Evolutionary conservation across 2,113 vertebrate genomes (phyloP).

Genomic region (Coryphaenoides rupestris): DNA sequence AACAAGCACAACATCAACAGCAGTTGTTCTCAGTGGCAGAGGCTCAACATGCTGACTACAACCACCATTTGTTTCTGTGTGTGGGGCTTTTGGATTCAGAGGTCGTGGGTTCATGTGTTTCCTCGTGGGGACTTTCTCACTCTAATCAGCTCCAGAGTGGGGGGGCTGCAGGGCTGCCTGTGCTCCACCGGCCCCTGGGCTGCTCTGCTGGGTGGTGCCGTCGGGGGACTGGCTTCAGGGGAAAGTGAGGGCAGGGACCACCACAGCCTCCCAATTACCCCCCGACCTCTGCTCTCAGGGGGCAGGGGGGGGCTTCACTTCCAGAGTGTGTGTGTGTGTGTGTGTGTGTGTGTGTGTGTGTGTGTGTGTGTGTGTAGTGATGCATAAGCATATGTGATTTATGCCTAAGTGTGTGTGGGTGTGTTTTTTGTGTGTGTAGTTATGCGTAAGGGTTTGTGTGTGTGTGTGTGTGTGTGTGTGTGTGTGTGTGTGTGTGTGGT

Average conservation of each 20-base stretch:
- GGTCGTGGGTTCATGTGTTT: constrained; percentile 31
- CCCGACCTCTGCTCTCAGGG: constrained; percentile 48
- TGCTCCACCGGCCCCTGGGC: neutral
- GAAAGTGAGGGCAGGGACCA: constrained; percentile 40
- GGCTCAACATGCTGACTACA: constrained; percentile 30
- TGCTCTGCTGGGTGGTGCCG: constrained; percentile 38
- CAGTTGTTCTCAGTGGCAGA: constrained; percentile 10
- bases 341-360: neutral
- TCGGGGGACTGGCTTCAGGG: constrained; percentile 36
- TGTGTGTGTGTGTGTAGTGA: neutral
- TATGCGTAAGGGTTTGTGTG: constrained; percentile 12
- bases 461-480: neutral
- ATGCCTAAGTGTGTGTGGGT: too few species aligned
- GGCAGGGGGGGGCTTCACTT: constrained; percentile 18
- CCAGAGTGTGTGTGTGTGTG: constrained; percentile 13
- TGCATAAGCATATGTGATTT: too few species aligned
- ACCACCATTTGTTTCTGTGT: constrained; percentile 46
- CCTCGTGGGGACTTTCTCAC: constrained; percentile 38
- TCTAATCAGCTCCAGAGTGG: constrained; percentile 25
- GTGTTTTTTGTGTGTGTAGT: neutral
- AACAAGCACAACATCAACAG: constrained; percentile 9
- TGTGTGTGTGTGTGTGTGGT: too few species aligned
- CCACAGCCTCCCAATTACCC: constrained; percentile 54
- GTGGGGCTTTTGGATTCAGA: constrained; percentile 53
- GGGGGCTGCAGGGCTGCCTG: neutral